Base-by-base conservation (phyloP, 2,888 invertebrate species). In the Dolichomitus sp. region DNA sequence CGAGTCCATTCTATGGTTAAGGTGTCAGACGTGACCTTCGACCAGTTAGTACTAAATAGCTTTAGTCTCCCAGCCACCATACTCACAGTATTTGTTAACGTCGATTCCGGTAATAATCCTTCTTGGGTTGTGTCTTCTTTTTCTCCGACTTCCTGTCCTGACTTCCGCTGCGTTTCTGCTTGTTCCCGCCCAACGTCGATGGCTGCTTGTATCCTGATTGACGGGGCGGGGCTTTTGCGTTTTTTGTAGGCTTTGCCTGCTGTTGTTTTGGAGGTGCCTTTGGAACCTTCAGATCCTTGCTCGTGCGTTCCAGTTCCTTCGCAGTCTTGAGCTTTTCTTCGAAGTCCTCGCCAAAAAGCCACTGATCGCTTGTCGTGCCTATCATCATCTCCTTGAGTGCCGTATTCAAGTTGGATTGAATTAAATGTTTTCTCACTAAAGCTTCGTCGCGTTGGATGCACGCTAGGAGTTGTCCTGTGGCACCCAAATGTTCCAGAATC, bases 261-360 rank as follows among this genome's bases (percentile, higher is more conserved):
- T 73, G 23, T 54, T 27, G 27, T 27, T 57, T 57, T 1, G 57
- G 27, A 12, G 30, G 30, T 30, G 57, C 27, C 30, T 57, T 57
- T 30, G 52, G 30, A 45, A 68, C 68, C 27, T 76, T 81, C 23
- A 81, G 23, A n/a, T 81, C 81, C 52, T 76, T 76, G 19, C 59
- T 48, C 57, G 76, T 12, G 30, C 45, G 82, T 37, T 81, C 81
- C 7, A 81, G 14, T 14, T 65, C 19, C 50, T 76, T 76, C 4
- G 42, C 70, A 4, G 17, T 54, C 14, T 72, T 81, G 14, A 81
- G 48, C 66, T 45, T 17, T 45, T 63, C 70, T 4, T 66, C 59
- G 50, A 81, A n/a, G 50, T 76, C 57, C 42, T 61, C 40, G 27
- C 66, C 81, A 42, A 74, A 81, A 17, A 81, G 4, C 57, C 69